Evolutionary conservation across 2,113 vertebrate species (phyloP).

Genomic region (Pelusios castaneus): DNA sequence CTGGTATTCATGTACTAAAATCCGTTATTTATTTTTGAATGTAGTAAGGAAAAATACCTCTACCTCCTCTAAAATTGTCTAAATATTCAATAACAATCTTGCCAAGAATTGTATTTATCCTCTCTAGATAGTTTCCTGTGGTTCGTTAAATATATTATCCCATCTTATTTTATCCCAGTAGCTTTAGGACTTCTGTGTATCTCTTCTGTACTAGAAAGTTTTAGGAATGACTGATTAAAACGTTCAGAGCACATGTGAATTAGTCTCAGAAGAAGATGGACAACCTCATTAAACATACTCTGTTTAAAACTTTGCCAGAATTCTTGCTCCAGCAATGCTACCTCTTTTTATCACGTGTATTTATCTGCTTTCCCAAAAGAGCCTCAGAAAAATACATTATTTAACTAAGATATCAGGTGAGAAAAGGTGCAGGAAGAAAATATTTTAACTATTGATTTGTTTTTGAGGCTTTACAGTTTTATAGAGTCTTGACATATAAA

Average conservation of each 20-base stretch:
- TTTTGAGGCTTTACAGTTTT: not conserved
- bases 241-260: constrained; percentile 9
- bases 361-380: not conserved
- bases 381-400: not conserved
- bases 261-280: not conserved
- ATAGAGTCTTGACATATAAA: not conserved
- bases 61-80: constrained; percentile 21
- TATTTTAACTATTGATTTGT: not conserved
- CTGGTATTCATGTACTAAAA: not conserved
- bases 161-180: constrained; percentile 21
- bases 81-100: constrained; percentile 19
- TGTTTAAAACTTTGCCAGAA: not conserved
- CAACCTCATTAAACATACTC: not conserved
- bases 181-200: constrained; percentile 3
- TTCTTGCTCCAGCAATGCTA: not conserved
- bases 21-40: not conserved
- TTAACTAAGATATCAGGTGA: constrained; percentile 7
- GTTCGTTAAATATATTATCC: constrained; percentile 15
- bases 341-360: not conserved
- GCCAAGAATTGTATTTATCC: constrained; percentile 24
- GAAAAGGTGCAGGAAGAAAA: not conserved
- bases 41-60: not conserved
- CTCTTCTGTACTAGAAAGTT: not conserved
- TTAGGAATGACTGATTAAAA: not conserved
- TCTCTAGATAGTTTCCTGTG: not conserved